Percentiles rank a stretch among this genome's conserved stretches.
phyloP scores from a whole-genome alignment of 2,888 invertebrate species.

The Monopis laevigella region DNA sequence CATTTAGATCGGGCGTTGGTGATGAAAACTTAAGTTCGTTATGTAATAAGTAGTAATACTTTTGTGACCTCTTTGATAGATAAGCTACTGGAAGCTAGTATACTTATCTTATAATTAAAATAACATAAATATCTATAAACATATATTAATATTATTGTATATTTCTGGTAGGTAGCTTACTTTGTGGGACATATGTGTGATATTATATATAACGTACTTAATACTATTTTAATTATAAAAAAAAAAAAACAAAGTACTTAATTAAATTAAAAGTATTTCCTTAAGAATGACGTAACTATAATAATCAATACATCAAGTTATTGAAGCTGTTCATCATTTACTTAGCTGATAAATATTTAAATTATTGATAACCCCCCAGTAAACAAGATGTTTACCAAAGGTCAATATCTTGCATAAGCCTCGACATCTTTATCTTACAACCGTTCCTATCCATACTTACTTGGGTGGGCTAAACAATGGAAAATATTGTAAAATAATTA shows the following conservation, averaged over 20 bases:
- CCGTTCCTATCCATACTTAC: no score
- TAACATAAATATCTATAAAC: not conserved
- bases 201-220: not conserved
- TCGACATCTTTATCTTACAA: no score
- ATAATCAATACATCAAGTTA: no score
- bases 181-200: not conserved
- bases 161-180: not conserved
- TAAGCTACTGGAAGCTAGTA: not conserved
- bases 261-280: not conserved
- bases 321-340: no score
- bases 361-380: conserved; percentile 4
- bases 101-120: not conserved
- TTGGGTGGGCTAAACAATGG: no score
- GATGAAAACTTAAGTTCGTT: no score
- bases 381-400: conserved; percentile 9
- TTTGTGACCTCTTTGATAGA: not conserved
- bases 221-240: not conserved
- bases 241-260: not conserved
- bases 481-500: no score
- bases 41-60: not conserved
- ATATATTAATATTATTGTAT: not conserved
- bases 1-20: no score
- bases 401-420: conserved; percentile 10
- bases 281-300: no score
- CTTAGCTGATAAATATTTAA: conserved; percentile 3